phyloP scores from a whole-genome alignment of 2,797 vertebrate genomes.

The Bufotes viridis region DNA sequence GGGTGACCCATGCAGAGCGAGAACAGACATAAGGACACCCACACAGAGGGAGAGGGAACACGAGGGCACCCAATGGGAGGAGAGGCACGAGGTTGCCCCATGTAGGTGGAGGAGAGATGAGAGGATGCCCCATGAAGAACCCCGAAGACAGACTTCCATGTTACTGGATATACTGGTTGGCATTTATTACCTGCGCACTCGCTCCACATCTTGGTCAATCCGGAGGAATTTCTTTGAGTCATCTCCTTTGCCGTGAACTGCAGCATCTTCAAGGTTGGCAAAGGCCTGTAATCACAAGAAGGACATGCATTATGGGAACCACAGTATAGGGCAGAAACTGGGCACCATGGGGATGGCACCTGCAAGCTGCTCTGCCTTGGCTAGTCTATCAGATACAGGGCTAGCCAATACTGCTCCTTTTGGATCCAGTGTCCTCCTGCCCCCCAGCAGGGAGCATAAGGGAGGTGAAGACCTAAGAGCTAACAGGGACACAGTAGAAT shows the following conservation, averaged over 20 bases:
- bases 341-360: too few species aligned
- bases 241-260: constrained; percentile 65
- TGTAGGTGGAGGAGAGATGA: neutral
- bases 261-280: constrained; percentile 80
- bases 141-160: too few species aligned
- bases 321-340: too few species aligned
- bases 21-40: neutral
- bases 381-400: too few species aligned
- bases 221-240: constrained; percentile 78
- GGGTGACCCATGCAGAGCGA: neutral
- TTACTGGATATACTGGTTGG: neutral
- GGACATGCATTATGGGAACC: neutral
- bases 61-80: neutral
- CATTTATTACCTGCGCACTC: neutral
- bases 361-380: too few species aligned
- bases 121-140: too few species aligned
- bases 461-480: too few species aligned
- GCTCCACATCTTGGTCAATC: neutral
- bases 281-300: constrained; percentile 74
- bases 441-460: too few species aligned
- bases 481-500: too few species aligned
- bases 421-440: too few species aligned
- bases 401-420: too few species aligned
- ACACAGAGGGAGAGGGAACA: neutral
- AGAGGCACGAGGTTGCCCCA: neutral